These are phyloP conservation scores for Takifugu flavidus DNA, from an alignment of 2,113 vertebrate genomes.

Conservation along the genomic window DNA sequence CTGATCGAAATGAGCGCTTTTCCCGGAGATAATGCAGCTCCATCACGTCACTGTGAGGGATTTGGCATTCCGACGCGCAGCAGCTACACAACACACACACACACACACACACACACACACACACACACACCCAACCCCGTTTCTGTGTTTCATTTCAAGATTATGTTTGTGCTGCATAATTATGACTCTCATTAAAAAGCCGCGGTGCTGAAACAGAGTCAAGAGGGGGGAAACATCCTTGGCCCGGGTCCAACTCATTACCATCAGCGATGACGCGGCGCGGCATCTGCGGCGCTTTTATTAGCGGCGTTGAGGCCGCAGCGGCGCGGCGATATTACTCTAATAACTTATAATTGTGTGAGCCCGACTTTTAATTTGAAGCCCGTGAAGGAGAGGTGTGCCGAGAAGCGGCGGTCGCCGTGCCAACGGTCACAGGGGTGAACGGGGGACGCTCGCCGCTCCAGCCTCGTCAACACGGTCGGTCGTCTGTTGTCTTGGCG, in stretches of 20 bases:
- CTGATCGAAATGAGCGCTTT: conserved; percentile 45
- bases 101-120: neutral
- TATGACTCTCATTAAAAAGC: conserved; percentile 68
- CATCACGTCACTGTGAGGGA: conserved; percentile 41
- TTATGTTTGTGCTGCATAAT: conserved; percentile 71
- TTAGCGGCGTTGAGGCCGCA: conserved; percentile 60
- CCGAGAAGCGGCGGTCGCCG: conserved; percentile 27
- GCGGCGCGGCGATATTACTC: conserved; percentile 59
- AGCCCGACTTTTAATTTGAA: conserved; percentile 60
- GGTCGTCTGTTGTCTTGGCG: conserved; percentile 58
- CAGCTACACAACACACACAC: conserved; percentile 31
- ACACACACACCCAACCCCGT: conserved; percentile 5
- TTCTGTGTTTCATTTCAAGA: conserved; percentile 65
- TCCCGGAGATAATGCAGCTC: conserved; percentile 48
- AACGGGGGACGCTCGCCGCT: conserved; percentile 40
- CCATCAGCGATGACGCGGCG: conserved; percentile 61
- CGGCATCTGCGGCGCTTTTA: conserved; percentile 49
- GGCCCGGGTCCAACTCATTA: conserved; percentile 71
- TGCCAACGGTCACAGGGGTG: conserved; percentile 56
- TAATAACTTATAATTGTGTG: conserved; percentile 65
- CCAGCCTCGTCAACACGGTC: conserved; percentile 44
- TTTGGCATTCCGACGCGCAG: conserved; percentile 42
- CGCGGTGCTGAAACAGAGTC: conserved; percentile 57
- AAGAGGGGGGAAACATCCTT: conserved; percentile 63
- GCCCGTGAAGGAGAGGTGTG: conserved; percentile 49